phyloP scores from a whole-genome alignment of 1,140 invertebrate genomes.

The Philaenus spumarius region DNA sequence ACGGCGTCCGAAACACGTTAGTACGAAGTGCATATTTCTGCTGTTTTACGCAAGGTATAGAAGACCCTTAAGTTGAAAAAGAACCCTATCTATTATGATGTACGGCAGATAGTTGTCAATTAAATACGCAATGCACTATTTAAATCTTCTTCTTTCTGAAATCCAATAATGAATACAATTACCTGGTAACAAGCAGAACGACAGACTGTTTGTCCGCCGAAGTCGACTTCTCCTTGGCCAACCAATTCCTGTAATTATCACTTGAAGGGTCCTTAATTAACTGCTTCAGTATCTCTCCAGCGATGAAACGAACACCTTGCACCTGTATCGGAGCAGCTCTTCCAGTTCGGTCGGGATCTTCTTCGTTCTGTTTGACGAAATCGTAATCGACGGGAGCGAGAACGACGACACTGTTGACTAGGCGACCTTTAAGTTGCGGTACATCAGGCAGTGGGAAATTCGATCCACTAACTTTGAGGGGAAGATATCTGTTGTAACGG shows the following conservation, averaged over 20 bases:
- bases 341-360: slow-evolving; percentile 34
- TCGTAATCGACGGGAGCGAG: slow-evolving; percentile 68
- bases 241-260: slow-evolving; percentile 60
- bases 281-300: slow-evolving; percentile 63
- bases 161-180: no score
- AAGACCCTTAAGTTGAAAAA: no score
- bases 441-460: slow-evolving; percentile 74
- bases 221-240: slow-evolving; percentile 64
- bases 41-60: no score
- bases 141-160: no score
- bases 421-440: slow-evolving; percentile 59
- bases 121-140: no score
- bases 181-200: slow-evolving; percentile 70
- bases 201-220: slow-evolving; percentile 66
- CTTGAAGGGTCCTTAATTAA: slow-evolving; percentile 63
- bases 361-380: slow-evolving; percentile 39
- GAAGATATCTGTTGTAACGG: slow-evolving; percentile 73
- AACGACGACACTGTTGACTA: slow-evolving; percentile 73
- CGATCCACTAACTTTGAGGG: slow-evolving; percentile 73
- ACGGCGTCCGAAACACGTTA: no score
- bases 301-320: slow-evolving; percentile 45
- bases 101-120: no score
- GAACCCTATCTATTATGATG: no score
- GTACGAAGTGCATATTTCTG: no score
- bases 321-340: slow-evolving; percentile 35